Evolutionary conservation across 2,888 invertebrate species (phyloP), one percentile per base, ranked within the genome.

Genomic region (Aphodius sticticus): DNA sequence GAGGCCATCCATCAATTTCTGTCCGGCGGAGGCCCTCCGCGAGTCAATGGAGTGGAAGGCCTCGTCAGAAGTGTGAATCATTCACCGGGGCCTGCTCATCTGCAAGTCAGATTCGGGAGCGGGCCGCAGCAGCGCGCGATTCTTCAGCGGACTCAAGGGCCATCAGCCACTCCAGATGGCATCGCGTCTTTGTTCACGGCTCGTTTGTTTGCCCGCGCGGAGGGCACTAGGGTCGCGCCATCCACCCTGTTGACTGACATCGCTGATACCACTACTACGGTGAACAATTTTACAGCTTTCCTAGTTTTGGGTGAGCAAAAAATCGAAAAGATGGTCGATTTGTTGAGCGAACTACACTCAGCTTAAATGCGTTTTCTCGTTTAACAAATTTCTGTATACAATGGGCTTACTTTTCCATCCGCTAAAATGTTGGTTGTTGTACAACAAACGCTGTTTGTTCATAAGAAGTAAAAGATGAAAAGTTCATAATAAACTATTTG

Each of bases 1-100:
- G 80, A 78, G 81, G 80, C 82, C 84, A 85, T 85, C 85, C 84
- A 85, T 85, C 84, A 85, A 85, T 84, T 84, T 83, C 84, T 83
- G 84, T 83, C 84, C 82, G 83, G 82, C 82, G 81, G 77, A 79
- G 80, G 83, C 83, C 82, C 86, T 85, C 83, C 84, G 84, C 83
- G 76, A 84, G 84, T 86, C 87, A 87, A 87, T 87, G 86, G 85
- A 82, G 84, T 84, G 87, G 86, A 86, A 87, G 86, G 83, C 85
- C 85, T 85, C 86, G 85, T 84, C 84, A 85, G 85, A 85, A 87
- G 87, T 87, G 87, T 87, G 87, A 87, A 87, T 87, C 87, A 87
- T 85, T 86, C 85, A 81, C 83, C 82, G 84, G 35, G 26, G n/a
- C 74, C 36, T 9, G 81, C 86, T 87, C 86, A 87, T 87, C 87